Evolutionary conservation across 1,140 invertebrate species (phyloP).

Genomic region (Orussus abietinus): DNA sequence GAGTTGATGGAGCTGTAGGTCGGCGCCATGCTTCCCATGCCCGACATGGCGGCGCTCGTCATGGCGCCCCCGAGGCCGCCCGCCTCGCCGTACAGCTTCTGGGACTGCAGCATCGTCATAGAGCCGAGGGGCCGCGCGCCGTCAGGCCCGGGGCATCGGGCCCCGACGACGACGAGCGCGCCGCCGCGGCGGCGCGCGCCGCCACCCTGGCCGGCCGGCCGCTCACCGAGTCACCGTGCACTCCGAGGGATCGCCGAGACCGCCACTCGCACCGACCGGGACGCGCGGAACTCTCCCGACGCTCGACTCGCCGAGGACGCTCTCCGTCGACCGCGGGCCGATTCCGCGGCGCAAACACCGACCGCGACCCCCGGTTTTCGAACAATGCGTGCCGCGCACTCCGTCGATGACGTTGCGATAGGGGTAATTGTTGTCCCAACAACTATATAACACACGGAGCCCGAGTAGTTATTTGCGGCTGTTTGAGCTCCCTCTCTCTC

Average conservation of each 20-base stretch:
- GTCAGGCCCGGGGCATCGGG: too few species aligned
- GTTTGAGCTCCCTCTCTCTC: constrained; percentile 29
- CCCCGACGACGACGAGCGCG: constrained; percentile 10
- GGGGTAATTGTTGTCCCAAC: constrained; percentile 32
- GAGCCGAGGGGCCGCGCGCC: constrained; percentile 30
- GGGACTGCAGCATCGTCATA: constrained; percentile 55
- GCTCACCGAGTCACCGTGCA: too few species aligned
- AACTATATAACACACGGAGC: constrained; percentile 27
- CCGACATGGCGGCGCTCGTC: constrained; percentile 50
- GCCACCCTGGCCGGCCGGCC: not conserved
- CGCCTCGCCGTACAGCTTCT: constrained; percentile 56
- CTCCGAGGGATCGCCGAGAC: too few species aligned
- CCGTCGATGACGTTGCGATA: constrained; percentile 25
- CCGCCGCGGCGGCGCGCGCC: not conserved
- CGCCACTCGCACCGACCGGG: too few species aligned
- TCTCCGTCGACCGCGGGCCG: not conserved
- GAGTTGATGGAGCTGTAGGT: constrained; percentile 73
- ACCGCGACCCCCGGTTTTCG: constrained; percentile 8
- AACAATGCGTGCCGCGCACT: constrained; percentile 17
- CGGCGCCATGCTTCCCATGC: constrained; percentile 65
- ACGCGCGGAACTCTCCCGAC: too few species aligned
- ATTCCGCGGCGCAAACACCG: not conserved
- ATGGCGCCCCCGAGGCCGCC: constrained; percentile 47
- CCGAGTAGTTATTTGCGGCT: constrained; percentile 23
- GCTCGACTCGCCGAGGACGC: too few species aligned